Percentiles rank a stretch among this genome's conserved stretches.
phyloP scores from a whole-genome alignment of 2,113 vertebrate species.

The Malaclemys terrapin region DNA sequence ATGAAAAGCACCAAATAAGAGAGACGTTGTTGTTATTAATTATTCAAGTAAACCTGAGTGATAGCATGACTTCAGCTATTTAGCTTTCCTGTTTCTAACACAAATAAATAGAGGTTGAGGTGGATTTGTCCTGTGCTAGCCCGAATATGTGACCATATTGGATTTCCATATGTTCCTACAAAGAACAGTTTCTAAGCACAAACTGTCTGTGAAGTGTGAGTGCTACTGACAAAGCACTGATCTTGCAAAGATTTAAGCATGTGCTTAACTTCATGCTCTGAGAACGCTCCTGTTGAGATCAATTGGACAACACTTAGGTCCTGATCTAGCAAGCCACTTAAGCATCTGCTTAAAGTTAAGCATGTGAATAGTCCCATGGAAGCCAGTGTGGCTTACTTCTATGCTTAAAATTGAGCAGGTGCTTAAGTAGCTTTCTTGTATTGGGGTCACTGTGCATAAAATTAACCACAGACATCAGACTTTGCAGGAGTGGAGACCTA shows the following conservation, averaged over 20 bases:
- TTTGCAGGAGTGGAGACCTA: not conserved
- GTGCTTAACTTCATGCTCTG: not conserved
- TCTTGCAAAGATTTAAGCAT: not conserved
- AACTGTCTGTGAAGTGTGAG: not conserved
- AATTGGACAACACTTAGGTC: too few relatives aligned
- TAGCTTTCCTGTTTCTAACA: not conserved
- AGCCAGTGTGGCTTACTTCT: not conserved
- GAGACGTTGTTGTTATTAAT: not conserved
- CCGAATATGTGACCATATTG: not conserved
- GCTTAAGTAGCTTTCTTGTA: not conserved
- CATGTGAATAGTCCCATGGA: not conserved
- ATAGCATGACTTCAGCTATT: not conserved
- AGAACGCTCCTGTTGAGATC: not conserved
- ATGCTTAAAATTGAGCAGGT: not conserved
- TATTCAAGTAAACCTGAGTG: not conserved
- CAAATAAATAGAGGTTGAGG: not conserved
- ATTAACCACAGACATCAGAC: not conserved
- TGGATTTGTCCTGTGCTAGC: not conserved
- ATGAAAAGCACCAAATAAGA: not conserved
- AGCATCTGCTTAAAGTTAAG: not conserved
- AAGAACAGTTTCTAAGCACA: not conserved
- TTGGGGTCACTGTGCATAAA: not conserved
- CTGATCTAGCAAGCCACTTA: not conserved
- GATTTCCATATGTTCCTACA: rapidly evolving
- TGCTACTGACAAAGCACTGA: not conserved